Base-by-base conservation (phyloP, 2,888 invertebrate species). In the Amblyjoppa proteus region DNA sequence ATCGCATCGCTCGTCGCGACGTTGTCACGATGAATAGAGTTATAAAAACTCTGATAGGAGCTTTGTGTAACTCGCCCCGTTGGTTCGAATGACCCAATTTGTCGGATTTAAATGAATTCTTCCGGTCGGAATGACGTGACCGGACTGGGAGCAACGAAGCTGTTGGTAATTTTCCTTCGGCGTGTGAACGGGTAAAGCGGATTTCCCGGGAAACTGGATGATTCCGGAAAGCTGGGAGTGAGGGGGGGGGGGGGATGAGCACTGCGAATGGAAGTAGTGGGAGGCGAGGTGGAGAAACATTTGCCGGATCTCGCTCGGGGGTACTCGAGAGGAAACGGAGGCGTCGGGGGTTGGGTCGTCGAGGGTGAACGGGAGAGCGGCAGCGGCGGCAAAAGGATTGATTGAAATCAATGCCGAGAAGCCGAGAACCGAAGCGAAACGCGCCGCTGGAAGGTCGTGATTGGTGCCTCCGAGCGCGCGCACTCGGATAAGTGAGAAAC, bases 381-480 rank as follows among this genome's bases (percentile, higher is more conserved):
- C 13, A 41, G 79, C 75, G 34, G 70, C 69, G 41, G 87, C 49
- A 82, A 89, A 90, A 88, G 90, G 88, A 91, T 91, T 89, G 91
- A 90, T 91, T 89, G 91, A 90, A 91, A 92, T 91, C 90, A 90
- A 90, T 88, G 89, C 87, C 87, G 84, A 79, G 87, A 83, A 85
- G 84, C 78, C 51, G 45, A 56, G 70, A 79, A 69, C 74, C 71
- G 73, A 45, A 51, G 38, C 38, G 64, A 53, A 73, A 53, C 66
- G 78, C 66, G 74, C 68, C 58, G 71, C 78, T 53, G 69, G 83
- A 82, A 74, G 78, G 56, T 84, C 76, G 83, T 88, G 88, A 88
- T 88, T 87, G 88, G 88, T 71, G 41, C 76, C 81, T 45, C 45
- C 73, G 78, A 56, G 68, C 75, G 71, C 58, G 81, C 58, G 74